Base-by-base conservation (phyloP, 2,888 invertebrate genomes). In the Mythimna albipuncta region DNA sequence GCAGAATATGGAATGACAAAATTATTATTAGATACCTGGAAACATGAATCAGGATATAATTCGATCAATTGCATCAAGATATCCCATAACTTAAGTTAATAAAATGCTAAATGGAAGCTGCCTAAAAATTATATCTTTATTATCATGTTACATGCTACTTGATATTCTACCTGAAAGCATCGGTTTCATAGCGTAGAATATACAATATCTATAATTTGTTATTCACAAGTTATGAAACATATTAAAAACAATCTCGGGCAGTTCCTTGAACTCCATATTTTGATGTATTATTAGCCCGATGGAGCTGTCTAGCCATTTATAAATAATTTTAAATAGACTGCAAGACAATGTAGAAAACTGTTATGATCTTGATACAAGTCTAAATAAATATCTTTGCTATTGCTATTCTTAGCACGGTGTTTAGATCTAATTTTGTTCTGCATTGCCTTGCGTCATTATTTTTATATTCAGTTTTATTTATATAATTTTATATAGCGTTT, bases 281-380 rank as follows among this genome's bases (percentile, higher is more conserved):
- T 38, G 35, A 64, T 70, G 9, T 76, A 64, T 58, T 57, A 79
- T 70, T 82, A 85, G 82, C 87, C 89, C 83, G 91, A 93, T 93
- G 92, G 93, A 92, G 92, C 87, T 91, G 92, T 90, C 90, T 64
- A 74, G 76, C 81, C 85, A 85, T 88, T 87, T 85, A 81, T 81
- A 81, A 81, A 81, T 79, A 83, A 78, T 81, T 89, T 87, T 85
- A 84, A 84, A 86, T 88, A 87, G 86, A 88, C 82, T 72, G 65
- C 79, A 84, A 85, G 81, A 89, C 88, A 89, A 89, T 89, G 77
- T 83, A 89, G 88, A 89, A 84, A 85, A 79, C 75, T 68, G 69
- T 72, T 69, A 71, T 69, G 52, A 64, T 70, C 71, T 73, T 57
- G 63, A 58, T 55, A 55, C 44, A 65, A 68, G 65, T 47, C 58